Percentiles rank a stretch among this genome's conserved stretches.
phyloP scores from a whole-genome alignment of 2,797 vertebrate genomes.

The Crocidura indochinensis region DNA sequence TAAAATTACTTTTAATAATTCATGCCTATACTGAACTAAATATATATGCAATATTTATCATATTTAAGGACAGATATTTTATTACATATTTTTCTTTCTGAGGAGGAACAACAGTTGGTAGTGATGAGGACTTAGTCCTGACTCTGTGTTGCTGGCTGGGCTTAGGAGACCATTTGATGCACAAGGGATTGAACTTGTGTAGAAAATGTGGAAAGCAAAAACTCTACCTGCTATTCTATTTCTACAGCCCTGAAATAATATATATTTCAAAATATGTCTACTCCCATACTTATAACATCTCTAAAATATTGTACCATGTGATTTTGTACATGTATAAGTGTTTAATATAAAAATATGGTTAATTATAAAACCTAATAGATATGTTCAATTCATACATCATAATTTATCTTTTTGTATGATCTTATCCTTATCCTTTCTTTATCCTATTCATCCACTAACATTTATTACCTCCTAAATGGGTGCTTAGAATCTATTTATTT shows the following conservation, averaged over 20 bases:
- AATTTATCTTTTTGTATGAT: not conserved
- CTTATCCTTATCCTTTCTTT: not conserved
- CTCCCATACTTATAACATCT: not conserved
- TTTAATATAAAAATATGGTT: not conserved
- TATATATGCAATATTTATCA: not conserved
- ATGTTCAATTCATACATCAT: not conserved
- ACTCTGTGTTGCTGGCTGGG: too few species aligned
- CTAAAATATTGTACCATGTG: not conserved
- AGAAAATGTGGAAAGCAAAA: too few species aligned
- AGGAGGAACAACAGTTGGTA: too few species aligned
- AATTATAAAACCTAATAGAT: not conserved
- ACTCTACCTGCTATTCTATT: too few species aligned
- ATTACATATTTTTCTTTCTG: too few species aligned
- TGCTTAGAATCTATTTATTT: not conserved
- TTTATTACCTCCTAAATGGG: not conserved
- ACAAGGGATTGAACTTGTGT: too few species aligned
- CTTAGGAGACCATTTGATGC: too few species aligned
- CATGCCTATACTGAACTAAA: not conserved
- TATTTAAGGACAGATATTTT: not conserved
- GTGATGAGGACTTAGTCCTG: too few species aligned
- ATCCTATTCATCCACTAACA: not conserved
- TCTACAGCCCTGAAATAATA: not conserved
- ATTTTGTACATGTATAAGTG: not conserved
- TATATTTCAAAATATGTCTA: not conserved
- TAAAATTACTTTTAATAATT: too few species aligned